Base-by-base conservation (phyloP, 2,888 invertebrate species). In the Pasiphila rectangulata region DNA sequence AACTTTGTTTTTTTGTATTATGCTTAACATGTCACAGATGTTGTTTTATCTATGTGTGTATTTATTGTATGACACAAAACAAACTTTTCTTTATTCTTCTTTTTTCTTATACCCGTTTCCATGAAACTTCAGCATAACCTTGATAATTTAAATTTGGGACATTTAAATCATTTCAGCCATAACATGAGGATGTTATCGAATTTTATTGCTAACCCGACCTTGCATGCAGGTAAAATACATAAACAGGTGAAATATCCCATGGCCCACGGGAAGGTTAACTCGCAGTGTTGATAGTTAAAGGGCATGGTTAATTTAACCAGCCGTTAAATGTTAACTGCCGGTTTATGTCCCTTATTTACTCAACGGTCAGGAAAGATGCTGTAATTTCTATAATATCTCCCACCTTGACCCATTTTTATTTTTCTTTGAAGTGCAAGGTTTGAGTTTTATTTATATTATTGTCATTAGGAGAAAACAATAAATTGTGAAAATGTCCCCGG, bases 191-290 rank as follows among this genome's bases (percentile, higher is more conserved):
- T n/a, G n/a, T n/a, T 9, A 30, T 30, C 19, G 24, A 37, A 36
- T 30, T 20, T 19, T n/a, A 20, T 24, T 25, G 12, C 32, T 6
- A 17, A 37, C 17, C 20, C 10, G 30, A 21, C 42, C 47, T 38
- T 42, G 12, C 2, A 17, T 30, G 29, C 17, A 24, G 20, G 29
- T 23, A 34, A 24, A 38, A 20, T 30, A 21, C 27, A 10, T 38
- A 24, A 32, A 34, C 38, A 43, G 38, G 42, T 42, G 32, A 2
- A 29, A 10, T 47, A 57, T 66, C 57, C 63, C 59, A 61, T 61
- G 57, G 50, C 44, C 69, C 81, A 79, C 81, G 81, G 78, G 69
- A 81, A 82, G 81, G 82, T 21, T 21, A 19, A 19, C n/a, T n/a
- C n/a, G 2, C 32, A n/a, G 2, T 19, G 17, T 32, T 17, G 17